Conservation (phyloP, 1,140 invertebrate genomes). For the Hyles vespertilio region DNA sequence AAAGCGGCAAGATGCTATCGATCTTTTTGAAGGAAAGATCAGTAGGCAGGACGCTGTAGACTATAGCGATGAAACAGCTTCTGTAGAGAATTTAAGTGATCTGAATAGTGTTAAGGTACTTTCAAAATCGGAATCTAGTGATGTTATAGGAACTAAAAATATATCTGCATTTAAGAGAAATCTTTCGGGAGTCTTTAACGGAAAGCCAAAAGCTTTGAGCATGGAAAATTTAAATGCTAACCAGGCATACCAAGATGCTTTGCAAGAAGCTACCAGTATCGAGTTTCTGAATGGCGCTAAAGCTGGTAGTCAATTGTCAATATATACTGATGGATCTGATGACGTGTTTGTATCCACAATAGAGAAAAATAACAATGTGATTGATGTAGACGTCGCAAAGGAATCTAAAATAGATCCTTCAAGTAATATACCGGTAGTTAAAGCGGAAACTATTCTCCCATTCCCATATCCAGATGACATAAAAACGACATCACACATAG, state of each 20-base stretch:
- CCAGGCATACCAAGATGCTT: slow-evolving; percentile 45
- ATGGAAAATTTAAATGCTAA: slow-evolving; percentile 53
- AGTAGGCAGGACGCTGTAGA: slow-evolving; percentile 38
- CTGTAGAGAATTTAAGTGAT: slow-evolving; percentile 17
- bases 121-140: slow-evolving; percentile 43
- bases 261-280: slow-evolving; percentile 61
- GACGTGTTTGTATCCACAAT: slow-evolving; percentile 44
- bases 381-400: slow-evolving; percentile 6
- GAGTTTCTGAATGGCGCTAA: slow-evolving; percentile 26
- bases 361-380: slow-evolving; percentile 37
- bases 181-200: slow-evolving; percentile 47
- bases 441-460: slow-evolving; percentile 49
- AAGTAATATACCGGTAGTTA: slow-evolving; percentile 36
- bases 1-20: slow-evolving; percentile 53
- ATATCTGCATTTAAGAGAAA: slow-evolving; percentile 51
- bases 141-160: slow-evolving; percentile 22
- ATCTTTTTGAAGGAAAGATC: slow-evolving; percentile 29
- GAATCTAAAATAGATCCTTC: background rate
- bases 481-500: slow-evolving; percentile 14
- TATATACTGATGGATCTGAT: slow-evolving; percentile 53
- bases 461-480: slow-evolving; percentile 45
- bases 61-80: slow-evolving; percentile 11
- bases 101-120: slow-evolving; percentile 22
- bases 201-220: slow-evolving; percentile 62
- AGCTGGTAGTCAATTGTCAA: slow-evolving; percentile 42